These are phyloP conservation scores for Pseudochirops corinnae DNA, from an alignment of 2,797 vertebrate species.

Conservation along the genomic window DNA sequence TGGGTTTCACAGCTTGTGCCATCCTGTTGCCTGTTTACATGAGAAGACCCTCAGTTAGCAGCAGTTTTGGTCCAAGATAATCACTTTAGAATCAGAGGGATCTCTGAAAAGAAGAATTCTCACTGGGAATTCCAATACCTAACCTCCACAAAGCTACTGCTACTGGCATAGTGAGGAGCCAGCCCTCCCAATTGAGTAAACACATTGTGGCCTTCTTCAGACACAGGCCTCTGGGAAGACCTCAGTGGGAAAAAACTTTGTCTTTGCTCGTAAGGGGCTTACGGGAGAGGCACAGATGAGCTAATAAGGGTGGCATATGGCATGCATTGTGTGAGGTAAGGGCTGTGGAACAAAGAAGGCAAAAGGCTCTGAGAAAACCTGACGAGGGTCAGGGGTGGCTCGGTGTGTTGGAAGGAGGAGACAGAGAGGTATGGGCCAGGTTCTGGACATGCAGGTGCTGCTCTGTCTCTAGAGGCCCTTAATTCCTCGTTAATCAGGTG, in stretches of 20 bases:
- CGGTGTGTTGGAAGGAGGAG: too few relatives aligned
- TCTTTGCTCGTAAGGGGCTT: too few relatives aligned
- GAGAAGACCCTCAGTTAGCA: constrained; percentile 12
- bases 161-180: constrained; percentile 34
- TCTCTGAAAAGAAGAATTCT: constrained; percentile 15
- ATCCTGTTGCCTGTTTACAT: not conserved
- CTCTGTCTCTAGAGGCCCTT: too few relatives aligned
- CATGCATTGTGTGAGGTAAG: too few relatives aligned
- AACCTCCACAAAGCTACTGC: constrained; percentile 4
- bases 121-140: constrained; percentile 26
- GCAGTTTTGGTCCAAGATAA: not conserved
- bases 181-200: not conserved
- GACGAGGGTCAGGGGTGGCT: too few relatives aligned
- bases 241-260: too few relatives aligned
- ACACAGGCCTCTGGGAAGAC: not conserved
- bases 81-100: constrained; percentile 10
- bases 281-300: too few relatives aligned
- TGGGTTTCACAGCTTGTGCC: constrained; percentile 13
- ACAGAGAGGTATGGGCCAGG: too few relatives aligned
- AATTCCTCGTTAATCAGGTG: too few relatives aligned
- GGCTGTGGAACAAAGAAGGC: not conserved
- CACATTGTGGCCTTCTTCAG: not conserved
- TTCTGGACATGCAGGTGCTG: too few relatives aligned
- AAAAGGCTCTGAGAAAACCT: not conserved
- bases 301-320: too few relatives aligned